These are phyloP conservation scores for Macrotrachela quadricornifera DNA, from an alignment of 1,140 invertebrate genomes.

Conservation along the genomic window DNA sequence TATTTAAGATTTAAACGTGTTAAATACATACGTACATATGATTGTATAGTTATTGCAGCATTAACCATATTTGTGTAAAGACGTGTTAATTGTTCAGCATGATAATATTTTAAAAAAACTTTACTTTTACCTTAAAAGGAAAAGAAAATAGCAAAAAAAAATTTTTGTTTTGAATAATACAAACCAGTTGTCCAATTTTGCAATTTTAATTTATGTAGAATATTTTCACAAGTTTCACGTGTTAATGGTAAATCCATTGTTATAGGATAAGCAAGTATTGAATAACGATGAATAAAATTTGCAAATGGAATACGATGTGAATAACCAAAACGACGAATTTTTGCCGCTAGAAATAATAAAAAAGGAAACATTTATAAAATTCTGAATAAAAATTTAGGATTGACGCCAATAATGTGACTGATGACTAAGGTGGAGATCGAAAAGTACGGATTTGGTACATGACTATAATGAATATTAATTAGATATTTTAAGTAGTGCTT, in stretches of 20 bases:
- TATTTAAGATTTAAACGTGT: no score
- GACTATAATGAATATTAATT: no score
- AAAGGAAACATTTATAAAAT: no score
- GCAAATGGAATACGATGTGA: conserved; percentile 53
- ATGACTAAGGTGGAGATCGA: no score
- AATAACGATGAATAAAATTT: conserved; percentile 56
- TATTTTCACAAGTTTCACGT: conserved; percentile 45
- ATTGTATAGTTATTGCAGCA: conserved; percentile 47
- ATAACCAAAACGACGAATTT: conserved; percentile 56
- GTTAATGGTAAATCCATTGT: conserved; percentile 37
- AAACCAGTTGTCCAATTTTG: conserved; percentile 62
- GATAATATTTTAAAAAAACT: conserved; percentile 63
- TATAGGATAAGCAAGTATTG: conserved; percentile 1
- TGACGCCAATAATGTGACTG: no score
- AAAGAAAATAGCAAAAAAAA: background rate
- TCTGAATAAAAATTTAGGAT: no score
- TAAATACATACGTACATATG: conserved; percentile 34
- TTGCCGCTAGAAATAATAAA: conserved; percentile 36
- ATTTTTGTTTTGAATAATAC: conserved; percentile 44
- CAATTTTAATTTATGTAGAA: conserved; percentile 49
- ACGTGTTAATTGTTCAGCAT: conserved; percentile 54
- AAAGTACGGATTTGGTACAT: no score
- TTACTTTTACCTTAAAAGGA: conserved; percentile 22
- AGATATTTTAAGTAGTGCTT: no score
- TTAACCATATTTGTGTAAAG: conserved; percentile 49